Base-by-base conservation (phyloP, 2,888 invertebrate genomes). In the Noctua comes region DNA sequence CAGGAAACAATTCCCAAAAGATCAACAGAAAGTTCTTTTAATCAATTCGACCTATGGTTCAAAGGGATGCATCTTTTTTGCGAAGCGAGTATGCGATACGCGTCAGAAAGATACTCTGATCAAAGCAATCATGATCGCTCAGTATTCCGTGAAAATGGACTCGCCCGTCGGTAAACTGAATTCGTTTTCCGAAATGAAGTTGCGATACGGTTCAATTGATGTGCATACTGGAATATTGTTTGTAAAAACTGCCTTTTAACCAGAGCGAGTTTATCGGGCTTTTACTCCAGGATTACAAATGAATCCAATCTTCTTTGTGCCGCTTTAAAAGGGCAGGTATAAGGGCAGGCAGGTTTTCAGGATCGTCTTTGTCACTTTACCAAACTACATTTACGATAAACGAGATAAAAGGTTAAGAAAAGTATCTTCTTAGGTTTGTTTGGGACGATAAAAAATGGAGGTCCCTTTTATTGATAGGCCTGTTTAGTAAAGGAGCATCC, bases 81-180 rank as follows among this genome's bases (percentile, higher is more conserved):
- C 31, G 36, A 57, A 69, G 36, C 40, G 13, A 13, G 10, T 65
- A 51, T 46, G 16, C 40, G 69, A 62, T 79, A 68, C 65, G 46
- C 69, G 51, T 68, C 76, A 31, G n/a, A 74, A 73, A 70, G 64
- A 77, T 82, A 86, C 64, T 65, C 13, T 51, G 71, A 68, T 79
- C 82, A 83, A 81, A 83, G 36, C 43, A 57, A 73, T 87, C 43
- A 62, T 57, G 51, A 79, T 79, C 66, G 36, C 40, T 62, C 70
- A 57, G 66, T 64, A 73, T 82, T 84, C 74, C n/a, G 64, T 70
- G 68, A 77, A 88, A 88, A 82, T 82, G 66, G 68, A 66, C 66
- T 70, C 70, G 65, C 24, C 70, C 65, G 75, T 78, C 62, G 71
- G 74, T 72, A 71, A 83, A 83, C 73, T 64, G 77, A 78, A 86